Percentiles rank a stretch among this genome's conserved stretches.
phyloP scores from a whole-genome alignment of 2,888 invertebrate genomes.

The Hirtodrosophila cameraria region DNA sequence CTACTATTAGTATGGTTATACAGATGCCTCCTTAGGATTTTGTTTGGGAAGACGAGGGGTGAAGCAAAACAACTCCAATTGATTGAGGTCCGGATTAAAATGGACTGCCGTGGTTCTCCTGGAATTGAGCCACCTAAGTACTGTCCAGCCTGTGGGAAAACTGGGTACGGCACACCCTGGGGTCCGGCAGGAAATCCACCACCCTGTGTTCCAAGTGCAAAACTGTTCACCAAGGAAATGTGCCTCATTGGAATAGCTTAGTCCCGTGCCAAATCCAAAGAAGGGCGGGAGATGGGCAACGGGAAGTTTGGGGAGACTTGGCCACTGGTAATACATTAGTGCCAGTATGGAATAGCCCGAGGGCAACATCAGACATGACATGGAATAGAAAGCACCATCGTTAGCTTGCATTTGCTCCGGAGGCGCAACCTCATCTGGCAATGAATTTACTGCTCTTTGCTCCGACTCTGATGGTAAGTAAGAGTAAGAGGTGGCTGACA shows the following conservation, averaged over 20 bases:
- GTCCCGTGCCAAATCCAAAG: too few relatives aligned
- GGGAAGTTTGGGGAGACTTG: slow-evolving; percentile 34
- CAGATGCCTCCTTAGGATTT: too few relatives aligned
- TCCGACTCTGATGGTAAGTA: slow-evolving; percentile 27
- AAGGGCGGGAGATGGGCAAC: slow-evolving; percentile 18
- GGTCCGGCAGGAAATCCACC: slow-evolving; percentile 9
- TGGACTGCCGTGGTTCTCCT: too few relatives aligned
- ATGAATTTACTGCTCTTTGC: not conserved
- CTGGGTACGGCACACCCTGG: slow-evolving; percentile 12
- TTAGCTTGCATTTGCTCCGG: slow-evolving; percentile 7
- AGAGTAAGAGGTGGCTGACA: slow-evolving; percentile 39
- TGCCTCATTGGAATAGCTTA: slow-evolving; percentile 10
- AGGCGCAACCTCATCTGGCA: slow-evolving; percentile 25
- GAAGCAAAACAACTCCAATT: too few relatives aligned
- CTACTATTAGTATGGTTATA: too few relatives aligned
- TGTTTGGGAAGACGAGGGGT: too few relatives aligned
- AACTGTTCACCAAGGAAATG: slow-evolving; percentile 4
- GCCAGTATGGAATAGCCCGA: slow-evolving; percentile 59
- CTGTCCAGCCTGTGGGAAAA: too few relatives aligned
- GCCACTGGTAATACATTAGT: too few relatives aligned
- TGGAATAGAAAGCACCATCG: slow-evolving; percentile 49
- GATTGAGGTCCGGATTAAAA: too few relatives aligned
- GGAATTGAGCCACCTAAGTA: too few relatives aligned
- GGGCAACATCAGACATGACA: slow-evolving; percentile 51
- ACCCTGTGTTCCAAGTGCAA: slow-evolving; percentile 25